phyloP scores from a whole-genome alignment of 2,113 vertebrate species.

The Corydoras maculifer region DNA sequence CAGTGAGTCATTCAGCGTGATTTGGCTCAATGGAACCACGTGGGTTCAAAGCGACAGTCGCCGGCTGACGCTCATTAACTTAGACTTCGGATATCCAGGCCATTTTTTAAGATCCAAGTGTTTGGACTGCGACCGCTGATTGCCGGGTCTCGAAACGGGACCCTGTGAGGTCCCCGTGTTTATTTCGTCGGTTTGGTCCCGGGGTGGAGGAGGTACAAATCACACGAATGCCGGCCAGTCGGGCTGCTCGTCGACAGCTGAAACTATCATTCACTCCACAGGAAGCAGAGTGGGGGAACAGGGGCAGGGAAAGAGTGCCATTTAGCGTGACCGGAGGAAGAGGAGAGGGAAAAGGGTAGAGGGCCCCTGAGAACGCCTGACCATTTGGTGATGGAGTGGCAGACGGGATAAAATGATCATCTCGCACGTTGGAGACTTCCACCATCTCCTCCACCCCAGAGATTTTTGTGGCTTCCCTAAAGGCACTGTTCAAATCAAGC shows the following conservation, averaged over 20 bases:
- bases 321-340: constrained; percentile 29
- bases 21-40: too few relatives aligned
- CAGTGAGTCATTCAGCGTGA: too few relatives aligned
- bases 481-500: background rate
- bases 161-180: too few relatives aligned
- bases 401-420: constrained; percentile 49
- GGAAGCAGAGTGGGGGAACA: constrained; percentile 40
- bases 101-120: background rate
- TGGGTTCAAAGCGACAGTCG: too few relatives aligned
- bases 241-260: constrained; percentile 61
- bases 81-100: background rate
- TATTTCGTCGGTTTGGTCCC: too few relatives aligned
- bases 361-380: constrained; percentile 48
- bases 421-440: constrained; percentile 38
- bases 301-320: background rate
- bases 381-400: constrained; percentile 60
- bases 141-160: too few relatives aligned
- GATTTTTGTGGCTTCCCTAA: background rate
- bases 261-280: constrained; percentile 61
- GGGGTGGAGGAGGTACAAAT: constrained; percentile 33
- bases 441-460: constrained; percentile 14
- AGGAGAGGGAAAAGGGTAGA: constrained; percentile 13
- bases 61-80: too few relatives aligned
- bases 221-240: constrained; percentile 50
- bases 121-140: background rate